Evolutionary conservation across 1,140 invertebrate genomes (phyloP).

Genomic region (Yoshiicerus persimilis): DNA sequence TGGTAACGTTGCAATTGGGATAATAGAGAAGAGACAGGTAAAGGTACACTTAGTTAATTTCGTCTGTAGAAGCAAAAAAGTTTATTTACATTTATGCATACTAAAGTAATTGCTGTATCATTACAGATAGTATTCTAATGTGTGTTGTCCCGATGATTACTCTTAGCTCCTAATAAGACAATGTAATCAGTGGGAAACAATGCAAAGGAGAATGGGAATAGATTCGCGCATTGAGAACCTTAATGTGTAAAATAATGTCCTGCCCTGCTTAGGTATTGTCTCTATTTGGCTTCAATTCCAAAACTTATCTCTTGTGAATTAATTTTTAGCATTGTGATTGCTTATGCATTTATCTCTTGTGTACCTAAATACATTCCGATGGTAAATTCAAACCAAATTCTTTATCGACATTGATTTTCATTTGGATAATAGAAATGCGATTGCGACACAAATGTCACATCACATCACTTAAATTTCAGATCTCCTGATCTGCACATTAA

Average conservation of each 20-base stretch:
- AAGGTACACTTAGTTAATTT: background rate
- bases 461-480: background rate
- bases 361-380: background rate
- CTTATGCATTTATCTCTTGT: background rate
- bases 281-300: background rate
- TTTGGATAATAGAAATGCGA: background rate
- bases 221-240: background rate
- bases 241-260: background rate
- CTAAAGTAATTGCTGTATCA: background rate
- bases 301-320: background rate
- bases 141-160: background rate
- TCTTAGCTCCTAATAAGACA: background rate
- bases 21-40: background rate
- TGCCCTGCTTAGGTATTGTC: background rate
- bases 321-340: background rate
- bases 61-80: background rate
- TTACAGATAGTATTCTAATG: too few species aligned
- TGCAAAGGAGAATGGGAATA: background rate
- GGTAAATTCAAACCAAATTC: background rate
- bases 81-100: background rate
- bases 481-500: background rate
- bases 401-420: slow-evolving; percentile 1
- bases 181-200: slow-evolving; percentile 14
- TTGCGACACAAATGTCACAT: background rate
- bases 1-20: too few species aligned